Conservation (phyloP, 2,113 vertebrate genomes). For the Benthochromis sp. region DNA sequence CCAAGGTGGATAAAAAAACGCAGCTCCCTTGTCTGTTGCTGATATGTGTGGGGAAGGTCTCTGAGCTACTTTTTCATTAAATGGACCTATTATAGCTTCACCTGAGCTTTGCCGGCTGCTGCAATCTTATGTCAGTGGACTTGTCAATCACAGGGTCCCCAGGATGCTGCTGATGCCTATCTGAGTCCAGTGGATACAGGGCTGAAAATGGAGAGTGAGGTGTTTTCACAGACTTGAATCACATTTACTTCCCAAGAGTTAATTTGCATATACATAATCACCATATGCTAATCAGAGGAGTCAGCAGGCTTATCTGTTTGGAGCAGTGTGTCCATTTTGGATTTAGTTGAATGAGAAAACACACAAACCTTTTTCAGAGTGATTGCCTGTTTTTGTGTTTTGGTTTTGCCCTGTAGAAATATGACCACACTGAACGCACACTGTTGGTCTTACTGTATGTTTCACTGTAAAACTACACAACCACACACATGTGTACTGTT, state of each 20-base stretch:
- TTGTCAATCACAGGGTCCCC: constrained; percentile 42
- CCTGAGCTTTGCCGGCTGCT: not conserved
- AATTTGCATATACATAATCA: constrained; percentile 19
- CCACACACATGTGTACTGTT: not conserved
- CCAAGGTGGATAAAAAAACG: not conserved
- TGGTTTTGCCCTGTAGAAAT: not conserved
- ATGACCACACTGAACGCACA: not conserved
- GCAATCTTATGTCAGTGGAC: constrained; percentile 19
- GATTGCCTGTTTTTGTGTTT: not conserved
- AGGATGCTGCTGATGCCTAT: not conserved
- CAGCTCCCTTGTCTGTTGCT: not conserved
- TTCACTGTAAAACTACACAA: not conserved
- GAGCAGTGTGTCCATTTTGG: not conserved
- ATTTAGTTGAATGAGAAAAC: not conserved
- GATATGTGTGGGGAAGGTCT: constrained; percentile 7
- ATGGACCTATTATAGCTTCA: constrained; percentile 32
- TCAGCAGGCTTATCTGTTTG: not conserved
- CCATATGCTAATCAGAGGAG: not conserved
- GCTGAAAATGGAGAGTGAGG: not conserved
- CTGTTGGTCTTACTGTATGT: not conserved
- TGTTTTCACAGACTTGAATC: not conserved
- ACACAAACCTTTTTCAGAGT: not conserved
- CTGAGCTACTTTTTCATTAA: constrained; percentile 40
- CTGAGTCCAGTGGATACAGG: not conserved
- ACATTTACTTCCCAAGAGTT: not conserved